These are phyloP conservation scores for Bujurquina vittata DNA, from an alignment of 2,113 vertebrate species.

Conservation along the genomic window DNA sequence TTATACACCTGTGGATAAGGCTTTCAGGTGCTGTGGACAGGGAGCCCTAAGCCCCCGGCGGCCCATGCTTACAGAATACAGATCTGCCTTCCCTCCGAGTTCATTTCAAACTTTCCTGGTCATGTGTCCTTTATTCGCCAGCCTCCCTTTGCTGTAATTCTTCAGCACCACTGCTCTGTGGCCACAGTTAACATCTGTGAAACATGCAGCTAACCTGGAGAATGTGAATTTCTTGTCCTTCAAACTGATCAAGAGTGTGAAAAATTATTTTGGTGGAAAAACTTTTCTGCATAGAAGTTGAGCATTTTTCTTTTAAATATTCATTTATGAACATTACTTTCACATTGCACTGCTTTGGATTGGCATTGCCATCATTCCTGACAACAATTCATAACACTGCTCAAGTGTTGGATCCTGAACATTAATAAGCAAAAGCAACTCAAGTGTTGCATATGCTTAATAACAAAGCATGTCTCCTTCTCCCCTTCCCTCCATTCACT, in stretches of 20 bases:
- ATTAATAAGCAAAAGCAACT: slow-evolving; percentile 69
- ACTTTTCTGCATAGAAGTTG: background rate
- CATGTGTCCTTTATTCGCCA: slow-evolving; percentile 14
- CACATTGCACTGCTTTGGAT: slow-evolving; percentile 22
- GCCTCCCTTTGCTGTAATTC: background rate
- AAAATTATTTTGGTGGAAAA: slow-evolving; percentile 10
- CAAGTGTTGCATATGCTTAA: slow-evolving; percentile 70
- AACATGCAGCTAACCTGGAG: background rate
- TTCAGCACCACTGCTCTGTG: background rate
- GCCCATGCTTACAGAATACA: slow-evolving; percentile 61
- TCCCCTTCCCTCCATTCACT: slow-evolving; percentile 46
- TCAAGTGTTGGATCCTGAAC: slow-evolving; percentile 57
- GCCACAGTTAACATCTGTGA: background rate
- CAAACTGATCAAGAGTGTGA: background rate
- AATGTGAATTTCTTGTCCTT: slow-evolving; percentile 20
- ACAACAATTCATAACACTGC: slow-evolving; percentile 29
- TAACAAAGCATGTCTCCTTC: slow-evolving; percentile 61
- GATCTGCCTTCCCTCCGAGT: slow-evolving; percentile 25
- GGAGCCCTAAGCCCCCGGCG: slow-evolving; percentile 52
- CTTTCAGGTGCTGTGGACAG: slow-evolving; percentile 64
- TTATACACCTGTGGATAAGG: slow-evolving; percentile 77
- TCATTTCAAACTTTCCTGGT: slow-evolving; percentile 31
- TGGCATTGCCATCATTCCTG: slow-evolving; percentile 2
- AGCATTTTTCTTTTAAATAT: background rate
- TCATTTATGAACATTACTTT: slow-evolving; percentile 13